Percentiles rank a stretch among this genome's conserved stretches.
These are phyloP conservation scores for Lepidocyrtinus sp. DNA, from an alignment of 2,888 invertebrate species.

Conservation along the genomic window DNA sequence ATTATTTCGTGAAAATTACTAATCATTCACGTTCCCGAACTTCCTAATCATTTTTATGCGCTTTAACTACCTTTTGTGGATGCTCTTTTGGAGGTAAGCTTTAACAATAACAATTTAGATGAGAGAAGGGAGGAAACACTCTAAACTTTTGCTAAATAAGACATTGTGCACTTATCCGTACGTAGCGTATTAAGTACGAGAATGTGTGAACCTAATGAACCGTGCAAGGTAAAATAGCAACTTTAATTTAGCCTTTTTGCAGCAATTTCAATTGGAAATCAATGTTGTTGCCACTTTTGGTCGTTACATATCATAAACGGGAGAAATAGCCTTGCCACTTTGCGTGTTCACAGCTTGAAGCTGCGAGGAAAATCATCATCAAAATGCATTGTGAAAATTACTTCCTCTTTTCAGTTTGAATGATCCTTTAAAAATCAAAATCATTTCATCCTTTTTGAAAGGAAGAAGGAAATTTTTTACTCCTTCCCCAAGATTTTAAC, in stretches of 20 bases:
- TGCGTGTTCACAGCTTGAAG: not conserved
- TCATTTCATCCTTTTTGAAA: not conserved
- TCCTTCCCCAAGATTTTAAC: no score
- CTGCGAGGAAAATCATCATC: conserved; percentile 1
- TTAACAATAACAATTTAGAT: no score
- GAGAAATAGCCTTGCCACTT: not conserved
- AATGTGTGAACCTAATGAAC: conserved; percentile 1
- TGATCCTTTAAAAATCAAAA: not conserved
- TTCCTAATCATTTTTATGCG: no score
- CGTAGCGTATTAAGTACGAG: no score
- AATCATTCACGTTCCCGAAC: no score
- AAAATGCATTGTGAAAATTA: no score
- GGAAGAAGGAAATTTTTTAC: not conserved
- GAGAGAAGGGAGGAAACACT: no score
- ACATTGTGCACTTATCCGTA: no score
- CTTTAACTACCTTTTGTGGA: no score
- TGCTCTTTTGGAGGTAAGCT: no score
- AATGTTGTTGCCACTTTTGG: conserved; percentile 11
- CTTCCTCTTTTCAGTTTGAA: no score
- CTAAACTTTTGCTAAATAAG: no score
- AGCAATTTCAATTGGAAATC: not conserved
- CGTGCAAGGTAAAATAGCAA: conserved; percentile 19
- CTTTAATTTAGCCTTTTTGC: conserved; percentile 9
- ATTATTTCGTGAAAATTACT: not conserved
- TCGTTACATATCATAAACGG: not conserved